Percentiles rank a stretch among this genome's conserved stretches.
Evolutionary conservation across 1,140 invertebrate species (phyloP).

Genomic region (Bicyclus anynana): DNA sequence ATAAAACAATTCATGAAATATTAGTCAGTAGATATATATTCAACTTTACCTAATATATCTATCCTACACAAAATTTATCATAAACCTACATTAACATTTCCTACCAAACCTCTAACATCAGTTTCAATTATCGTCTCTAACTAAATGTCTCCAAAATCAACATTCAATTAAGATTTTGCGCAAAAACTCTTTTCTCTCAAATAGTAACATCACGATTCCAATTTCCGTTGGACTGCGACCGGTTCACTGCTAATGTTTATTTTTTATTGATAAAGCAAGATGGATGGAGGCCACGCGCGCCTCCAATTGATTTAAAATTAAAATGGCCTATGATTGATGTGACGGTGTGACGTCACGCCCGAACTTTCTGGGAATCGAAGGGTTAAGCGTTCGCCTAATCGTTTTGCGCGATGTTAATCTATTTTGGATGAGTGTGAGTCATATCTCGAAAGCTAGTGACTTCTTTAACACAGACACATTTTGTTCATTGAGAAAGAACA

Average conservation of each 20-base stretch:
- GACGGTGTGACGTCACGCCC: slow-evolving; percentile 51
- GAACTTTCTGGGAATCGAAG: slow-evolving; percentile 47
- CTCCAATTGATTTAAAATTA: slow-evolving; percentile 72
- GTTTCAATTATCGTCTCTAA: too few relatives aligned
- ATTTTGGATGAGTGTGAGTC: background rate
- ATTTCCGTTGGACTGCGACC: slow-evolving; percentile 17
- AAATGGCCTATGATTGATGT: slow-evolving; percentile 68
- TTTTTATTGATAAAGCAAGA: slow-evolving; percentile 70
- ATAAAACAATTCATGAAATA: too few relatives aligned
- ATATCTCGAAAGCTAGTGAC: background rate
- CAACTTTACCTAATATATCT: too few relatives aligned
- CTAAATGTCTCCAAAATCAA: too few relatives aligned
- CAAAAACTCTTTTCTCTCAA: background rate
- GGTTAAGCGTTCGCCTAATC: slow-evolving; percentile 37
- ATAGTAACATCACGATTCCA: slow-evolving; percentile 13
- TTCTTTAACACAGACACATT: background rate
- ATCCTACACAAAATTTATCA: too few relatives aligned
- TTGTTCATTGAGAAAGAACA: too few relatives aligned
- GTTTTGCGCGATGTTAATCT: slow-evolving; percentile 11
- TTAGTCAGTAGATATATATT: too few relatives aligned
- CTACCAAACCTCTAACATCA: too few relatives aligned
- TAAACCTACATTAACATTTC: too few relatives aligned
- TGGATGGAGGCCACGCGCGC: slow-evolving; percentile 63
- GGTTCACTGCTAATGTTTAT: slow-evolving; percentile 24
- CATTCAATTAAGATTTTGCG: background rate